Conservation (phyloP, 2,888 invertebrate genomes). For the Diloba caeruleocephala region DNA sequence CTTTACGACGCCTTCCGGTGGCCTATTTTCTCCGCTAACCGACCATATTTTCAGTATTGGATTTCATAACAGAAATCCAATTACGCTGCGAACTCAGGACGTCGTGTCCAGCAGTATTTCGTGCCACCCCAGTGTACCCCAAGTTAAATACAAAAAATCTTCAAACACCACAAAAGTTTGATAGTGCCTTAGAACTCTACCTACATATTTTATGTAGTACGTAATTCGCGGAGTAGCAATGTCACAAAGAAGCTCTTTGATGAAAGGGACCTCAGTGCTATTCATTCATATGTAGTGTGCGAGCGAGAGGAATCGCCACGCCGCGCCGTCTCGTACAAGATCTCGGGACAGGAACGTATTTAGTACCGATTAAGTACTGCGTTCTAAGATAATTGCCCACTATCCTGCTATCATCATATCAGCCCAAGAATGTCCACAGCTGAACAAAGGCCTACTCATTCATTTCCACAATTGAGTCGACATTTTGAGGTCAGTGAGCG, state of each 20-base stretch:
- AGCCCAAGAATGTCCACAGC: too few relatives aligned
- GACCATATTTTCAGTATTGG: too few relatives aligned
- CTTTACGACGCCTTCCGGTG: too few relatives aligned
- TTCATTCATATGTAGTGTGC: constrained; percentile 80
- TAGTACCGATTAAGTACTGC: background rate
- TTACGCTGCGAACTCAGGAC: too few relatives aligned
- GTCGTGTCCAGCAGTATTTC: too few relatives aligned
- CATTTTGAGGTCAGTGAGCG: too few relatives aligned
- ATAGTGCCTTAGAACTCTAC: constrained; percentile 35
- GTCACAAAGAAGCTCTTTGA: constrained; percentile 75
- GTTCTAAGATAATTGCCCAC: too few relatives aligned
- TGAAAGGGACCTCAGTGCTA: constrained; percentile 78
- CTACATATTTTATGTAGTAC: constrained; percentile 50
- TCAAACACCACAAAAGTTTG: constrained; percentile 33
- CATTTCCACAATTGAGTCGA: too few relatives aligned
- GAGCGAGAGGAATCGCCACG: constrained; percentile 69
- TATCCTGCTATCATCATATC: too few relatives aligned
- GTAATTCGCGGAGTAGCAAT: constrained; percentile 60
- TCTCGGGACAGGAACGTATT: constrained; percentile 64
- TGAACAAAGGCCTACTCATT: too few relatives aligned
- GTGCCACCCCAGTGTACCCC: constrained; percentile 1
- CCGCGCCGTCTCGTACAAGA: constrained; percentile 59
- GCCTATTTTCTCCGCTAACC: too few relatives aligned
- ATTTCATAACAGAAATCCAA: too few relatives aligned
- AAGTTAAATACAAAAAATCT: constrained; percentile 16